Evolutionary conservation across 1,140 invertebrate species (phyloP), one percentile per base, ranked within the genome.

Genomic region (Plectrocnemia conspersa): DNA sequence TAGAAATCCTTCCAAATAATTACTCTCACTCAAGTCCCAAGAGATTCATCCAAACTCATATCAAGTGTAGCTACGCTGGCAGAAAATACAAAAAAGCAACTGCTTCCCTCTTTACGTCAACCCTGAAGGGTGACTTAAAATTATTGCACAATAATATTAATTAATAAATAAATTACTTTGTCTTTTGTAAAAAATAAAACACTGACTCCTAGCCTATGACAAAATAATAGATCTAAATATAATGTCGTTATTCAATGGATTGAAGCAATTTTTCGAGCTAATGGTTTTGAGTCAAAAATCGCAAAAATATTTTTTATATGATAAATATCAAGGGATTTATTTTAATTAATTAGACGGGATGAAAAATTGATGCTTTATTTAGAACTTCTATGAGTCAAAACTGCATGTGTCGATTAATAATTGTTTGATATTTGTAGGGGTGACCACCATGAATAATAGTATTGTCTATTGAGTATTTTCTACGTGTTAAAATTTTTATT

Each of bases 131-230:
- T 11, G 16, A 11, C n/a, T 13, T 13, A 35, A 35, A 15, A 13
- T 35, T 35, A 35, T 13, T 35, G n/a, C n/a, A 35, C n/a, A 11
- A 11, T 35, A 35, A 35, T 35, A 15, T 35, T 35, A 35, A 35
- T 13, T 13, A 15, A 35, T 35, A 13, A 35, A 35, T 35, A 13
- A 35, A 35, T 13, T 13, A 15, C 16, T 35, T 35, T 35, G 16
- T 11, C 32, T 11, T 35, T 35, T 15, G 32, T 35, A 13, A 35
- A 35, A 35, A 35, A 35, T 35, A 13, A 35, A 35, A 13, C 16
- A 15, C n/a, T 15, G 32, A 3, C 3, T 35, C 16, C 16, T 35
- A 11, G 32, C 11, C 16, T 4, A 3, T 4, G 32, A 4, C n/a
- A n/a, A n/a, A n/a, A n/a, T n/a, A 29, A 9, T 29, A 29, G 7